These are phyloP conservation scores for Todus mexicanus DNA, from an alignment of 2,797 vertebrate species.

Conservation along the genomic window DNA sequence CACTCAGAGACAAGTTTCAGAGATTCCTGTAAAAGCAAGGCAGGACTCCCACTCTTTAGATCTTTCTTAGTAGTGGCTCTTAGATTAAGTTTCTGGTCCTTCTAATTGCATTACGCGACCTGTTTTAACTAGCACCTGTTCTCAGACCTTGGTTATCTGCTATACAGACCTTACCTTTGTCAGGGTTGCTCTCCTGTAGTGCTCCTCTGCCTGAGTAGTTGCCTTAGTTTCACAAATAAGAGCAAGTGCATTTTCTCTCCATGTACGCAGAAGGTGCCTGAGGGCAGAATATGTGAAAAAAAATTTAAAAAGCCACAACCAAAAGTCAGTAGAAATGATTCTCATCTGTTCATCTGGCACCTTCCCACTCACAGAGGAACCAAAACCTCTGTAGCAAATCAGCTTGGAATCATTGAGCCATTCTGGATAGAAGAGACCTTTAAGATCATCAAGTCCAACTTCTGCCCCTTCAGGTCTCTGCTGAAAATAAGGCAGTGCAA, in stretches of 20 bases:
- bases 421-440: neutral
- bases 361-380: neutral
- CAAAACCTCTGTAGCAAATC: neutral
- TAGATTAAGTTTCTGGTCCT: neutral
- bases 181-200: conserved; percentile 71
- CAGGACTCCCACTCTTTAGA: neutral
- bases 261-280: conserved; percentile 74
- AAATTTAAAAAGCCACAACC: neutral
- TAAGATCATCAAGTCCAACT: neutral
- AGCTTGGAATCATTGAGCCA: neutral
- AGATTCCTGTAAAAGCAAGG: neutral
- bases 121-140: neutral
- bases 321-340: neutral
- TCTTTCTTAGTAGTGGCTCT: neutral
- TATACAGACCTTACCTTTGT: conserved; percentile 76
- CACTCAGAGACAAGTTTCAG: neutral
- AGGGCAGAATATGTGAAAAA: neutral
- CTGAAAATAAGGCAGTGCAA: neutral
- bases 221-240: conserved; percentile 38
- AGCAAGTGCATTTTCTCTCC: conserved; percentile 76
- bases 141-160: neutral
- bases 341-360: neutral
- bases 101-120: neutral
- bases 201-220: conserved; percentile 65
- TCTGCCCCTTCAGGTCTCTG: neutral